Evolutionary conservation across 2,797 vertebrate genomes (phyloP).

Genomic region (Sternotherus odoratus): DNA sequence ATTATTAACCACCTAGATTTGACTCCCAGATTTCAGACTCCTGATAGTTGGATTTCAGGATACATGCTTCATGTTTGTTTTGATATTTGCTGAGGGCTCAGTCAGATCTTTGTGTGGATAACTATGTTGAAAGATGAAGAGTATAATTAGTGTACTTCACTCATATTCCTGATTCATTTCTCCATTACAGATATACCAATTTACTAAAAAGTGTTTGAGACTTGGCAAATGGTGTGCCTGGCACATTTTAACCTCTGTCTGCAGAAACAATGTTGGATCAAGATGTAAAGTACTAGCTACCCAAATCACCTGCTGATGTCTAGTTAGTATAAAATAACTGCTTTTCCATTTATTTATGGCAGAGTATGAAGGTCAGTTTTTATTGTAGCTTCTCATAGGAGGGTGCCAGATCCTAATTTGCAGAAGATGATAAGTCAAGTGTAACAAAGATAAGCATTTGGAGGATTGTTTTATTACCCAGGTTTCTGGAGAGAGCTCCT

Average conservation of each 20-base stretch:
- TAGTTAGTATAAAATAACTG: not conserved
- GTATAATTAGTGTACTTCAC: not conserved
- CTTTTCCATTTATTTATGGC: not conserved
- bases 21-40: not conserved
- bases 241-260: not conserved
- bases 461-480: not conserved
- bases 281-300: not conserved
- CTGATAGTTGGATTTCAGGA: slow-evolving; percentile 13
- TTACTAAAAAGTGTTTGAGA: not conserved
- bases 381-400: not conserved
- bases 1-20: not conserved
- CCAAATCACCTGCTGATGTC: not conserved
- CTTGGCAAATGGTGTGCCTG: not conserved
- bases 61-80: not conserved
- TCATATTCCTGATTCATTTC: not conserved
- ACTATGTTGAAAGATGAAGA: slow-evolving; percentile 23
- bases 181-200: not conserved
- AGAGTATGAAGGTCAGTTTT: not conserved
- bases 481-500: not conserved
- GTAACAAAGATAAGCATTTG: not conserved
- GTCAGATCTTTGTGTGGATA: not conserved
- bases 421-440: not conserved
- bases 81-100: not conserved
- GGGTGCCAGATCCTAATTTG: not conserved
- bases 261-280: not conserved